A percentile compares a stretch with the other conserved stretches of the same genome.
Conservation (phyloP, 64 coral and sea anemone species). For the Montipora efflorescens region DNA sequence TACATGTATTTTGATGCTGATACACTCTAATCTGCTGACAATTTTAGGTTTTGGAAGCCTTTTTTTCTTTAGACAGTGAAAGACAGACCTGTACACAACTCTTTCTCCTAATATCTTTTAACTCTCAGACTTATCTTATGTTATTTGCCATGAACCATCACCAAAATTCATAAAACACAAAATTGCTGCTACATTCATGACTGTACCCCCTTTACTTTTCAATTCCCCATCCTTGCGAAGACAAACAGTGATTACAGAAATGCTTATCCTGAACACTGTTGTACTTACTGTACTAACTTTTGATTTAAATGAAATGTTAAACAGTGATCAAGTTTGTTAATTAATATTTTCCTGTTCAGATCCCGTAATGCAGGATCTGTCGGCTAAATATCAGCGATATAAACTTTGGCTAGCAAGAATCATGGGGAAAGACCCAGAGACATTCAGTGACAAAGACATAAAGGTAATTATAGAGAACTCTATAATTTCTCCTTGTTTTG, state of each 20-base stretch:
- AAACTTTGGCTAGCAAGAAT: constrained; percentile 77
- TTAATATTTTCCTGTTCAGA: constrained; percentile 21
- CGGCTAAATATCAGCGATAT: constrained; percentile 54
- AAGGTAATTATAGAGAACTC: constrained; percentile 35
- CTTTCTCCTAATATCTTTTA: too few relatives aligned
- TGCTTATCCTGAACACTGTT: background rate
- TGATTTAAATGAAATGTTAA: background rate
- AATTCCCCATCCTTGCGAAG: too few relatives aligned
- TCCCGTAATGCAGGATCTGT: constrained; percentile 75
- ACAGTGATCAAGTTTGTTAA: background rate
- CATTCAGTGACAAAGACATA: constrained; percentile 73
- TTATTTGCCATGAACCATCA: too few relatives aligned
- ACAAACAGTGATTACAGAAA: background rate
- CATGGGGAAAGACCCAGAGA: constrained; percentile 87
- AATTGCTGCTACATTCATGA: too few relatives aligned
- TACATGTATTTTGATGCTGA: too few relatives aligned
- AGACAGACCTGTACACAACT: too few relatives aligned
- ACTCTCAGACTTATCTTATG: too few relatives aligned
- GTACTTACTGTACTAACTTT: background rate
- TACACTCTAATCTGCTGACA: too few relatives aligned
- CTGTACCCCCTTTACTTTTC: too few relatives aligned
- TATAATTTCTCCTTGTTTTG: background rate
- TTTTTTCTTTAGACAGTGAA: too few relatives aligned
- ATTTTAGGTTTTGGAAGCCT: too few relatives aligned
- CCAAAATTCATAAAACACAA: too few relatives aligned